phyloP scores from a whole-genome alignment of 2,113 vertebrate genomes.

The Notothenia rossii region DNA sequence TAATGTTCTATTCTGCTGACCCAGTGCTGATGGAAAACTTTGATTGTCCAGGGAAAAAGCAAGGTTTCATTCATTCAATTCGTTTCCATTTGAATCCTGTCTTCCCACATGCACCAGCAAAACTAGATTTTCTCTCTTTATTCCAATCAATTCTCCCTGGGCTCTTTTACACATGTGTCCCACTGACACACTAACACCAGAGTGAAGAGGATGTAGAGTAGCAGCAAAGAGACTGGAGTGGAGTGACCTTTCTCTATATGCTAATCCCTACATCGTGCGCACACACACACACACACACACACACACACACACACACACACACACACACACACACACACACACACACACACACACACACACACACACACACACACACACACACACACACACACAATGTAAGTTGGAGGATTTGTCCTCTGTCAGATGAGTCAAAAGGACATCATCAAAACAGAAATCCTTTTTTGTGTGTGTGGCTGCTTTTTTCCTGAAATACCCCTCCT shows the following conservation, averaged over 20 bases:
- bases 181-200: constrained; percentile 78
- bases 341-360: constrained; percentile 16
- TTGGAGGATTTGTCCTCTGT: constrained; percentile 42
- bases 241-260: constrained; percentile 73
- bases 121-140: constrained; percentile 20
- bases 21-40: not conserved
- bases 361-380: constrained; percentile 16
- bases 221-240: constrained; percentile 52
- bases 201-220: constrained; percentile 61
- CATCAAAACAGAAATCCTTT: constrained; percentile 52
- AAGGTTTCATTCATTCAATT: constrained; percentile 10
- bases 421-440: constrained; percentile 57
- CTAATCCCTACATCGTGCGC: constrained; percentile 54
- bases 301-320: constrained; percentile 19
- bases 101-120: not conserved
- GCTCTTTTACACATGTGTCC: constrained; percentile 56
- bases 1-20: not conserved
- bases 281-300: constrained; percentile 18
- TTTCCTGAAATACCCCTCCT: constrained; percentile 39
- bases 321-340: constrained; percentile 22
- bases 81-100: constrained; percentile 21
- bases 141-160: constrained; percentile 48
- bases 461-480: not conserved
- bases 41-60: not conserved
- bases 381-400: constrained; percentile 14